phyloP scores from a whole-genome alignment of 53 echinoderm and acorn worm species.

The Astropecten irregularis region DNA sequence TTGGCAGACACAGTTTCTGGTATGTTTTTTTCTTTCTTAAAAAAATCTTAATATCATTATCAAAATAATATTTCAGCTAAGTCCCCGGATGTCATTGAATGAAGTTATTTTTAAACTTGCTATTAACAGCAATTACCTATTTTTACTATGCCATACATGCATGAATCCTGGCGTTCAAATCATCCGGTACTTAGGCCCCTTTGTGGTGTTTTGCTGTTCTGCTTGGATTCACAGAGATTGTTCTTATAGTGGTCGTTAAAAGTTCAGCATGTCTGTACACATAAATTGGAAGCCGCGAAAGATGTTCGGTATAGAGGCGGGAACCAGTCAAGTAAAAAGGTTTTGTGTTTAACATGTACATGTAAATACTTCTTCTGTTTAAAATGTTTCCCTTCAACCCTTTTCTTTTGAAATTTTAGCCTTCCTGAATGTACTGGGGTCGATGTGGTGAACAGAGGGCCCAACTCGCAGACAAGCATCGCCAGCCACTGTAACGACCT shows the following conservation, averaged over 20 bases:
- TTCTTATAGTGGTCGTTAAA: too few species aligned
- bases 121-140: too few species aligned
- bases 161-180: too few species aligned
- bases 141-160: too few species aligned
- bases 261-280: too few species aligned
- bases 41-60: neutral
- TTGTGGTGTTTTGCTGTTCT: too few species aligned
- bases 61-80: neutral
- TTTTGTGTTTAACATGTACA: neutral
- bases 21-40: neutral
- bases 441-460: constrained; percentile 38
- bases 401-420: constrained; percentile 23
- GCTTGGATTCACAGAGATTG: too few species aligned
- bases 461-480: constrained; percentile 22
- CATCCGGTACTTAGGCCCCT: too few species aligned
- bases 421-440: constrained; percentile 7
- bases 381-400: too few species aligned
- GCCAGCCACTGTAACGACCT: constrained; percentile 42
- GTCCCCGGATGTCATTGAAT: neutral
- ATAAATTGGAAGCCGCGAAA: too few species aligned
- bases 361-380: neutral
- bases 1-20: constrained; percentile 27
- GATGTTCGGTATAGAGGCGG: too few species aligned
- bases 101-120: neutral
- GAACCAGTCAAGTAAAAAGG: too few species aligned